phyloP scores from a whole-genome alignment of 2,113 vertebrate species.

The Pitta sordida region DNA sequence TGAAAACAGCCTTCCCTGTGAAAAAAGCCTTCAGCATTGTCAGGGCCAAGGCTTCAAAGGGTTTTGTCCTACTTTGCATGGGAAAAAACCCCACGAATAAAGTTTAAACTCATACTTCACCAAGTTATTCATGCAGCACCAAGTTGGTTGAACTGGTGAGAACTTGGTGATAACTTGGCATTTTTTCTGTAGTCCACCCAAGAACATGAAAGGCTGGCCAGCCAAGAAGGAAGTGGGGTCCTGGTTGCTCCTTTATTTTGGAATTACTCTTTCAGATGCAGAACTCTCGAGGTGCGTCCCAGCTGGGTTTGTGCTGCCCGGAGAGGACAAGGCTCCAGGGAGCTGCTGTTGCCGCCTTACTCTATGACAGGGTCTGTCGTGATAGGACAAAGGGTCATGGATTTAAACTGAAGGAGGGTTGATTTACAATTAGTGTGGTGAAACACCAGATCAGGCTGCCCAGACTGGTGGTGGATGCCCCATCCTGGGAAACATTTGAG shows the following conservation, averaged over 20 bases:
- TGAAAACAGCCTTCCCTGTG: not conserved
- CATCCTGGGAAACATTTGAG: not conserved
- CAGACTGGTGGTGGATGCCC: not conserved
- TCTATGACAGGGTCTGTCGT: not conserved
- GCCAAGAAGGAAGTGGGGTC: fast-evolving
- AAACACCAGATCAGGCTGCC: not conserved
- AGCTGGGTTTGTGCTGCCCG: not conserved
- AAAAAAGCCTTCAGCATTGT: not conserved
- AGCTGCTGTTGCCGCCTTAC: not conserved
- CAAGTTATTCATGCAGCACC: fast-evolving
- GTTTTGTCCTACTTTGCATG: not conserved
- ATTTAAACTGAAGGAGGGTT: not conserved
- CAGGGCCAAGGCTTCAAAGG: fast-evolving
- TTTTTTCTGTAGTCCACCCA: not conserved
- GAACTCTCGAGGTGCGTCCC: not conserved
- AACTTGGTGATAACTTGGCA: fast-evolving
- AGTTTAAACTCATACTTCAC: not conserved
- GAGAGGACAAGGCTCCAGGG: not conserved
- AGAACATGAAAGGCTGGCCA: not conserved
- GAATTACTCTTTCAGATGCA: not conserved
- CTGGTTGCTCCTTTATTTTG: not conserved
- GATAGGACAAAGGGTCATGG: not conserved
- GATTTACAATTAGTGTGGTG: not conserved
- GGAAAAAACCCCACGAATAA: not conserved
- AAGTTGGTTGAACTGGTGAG: not conserved